These are phyloP conservation scores for Cremastobaeus sp. DNA, from an alignment of 2,888 invertebrate species.

Conservation along the genomic window DNA sequence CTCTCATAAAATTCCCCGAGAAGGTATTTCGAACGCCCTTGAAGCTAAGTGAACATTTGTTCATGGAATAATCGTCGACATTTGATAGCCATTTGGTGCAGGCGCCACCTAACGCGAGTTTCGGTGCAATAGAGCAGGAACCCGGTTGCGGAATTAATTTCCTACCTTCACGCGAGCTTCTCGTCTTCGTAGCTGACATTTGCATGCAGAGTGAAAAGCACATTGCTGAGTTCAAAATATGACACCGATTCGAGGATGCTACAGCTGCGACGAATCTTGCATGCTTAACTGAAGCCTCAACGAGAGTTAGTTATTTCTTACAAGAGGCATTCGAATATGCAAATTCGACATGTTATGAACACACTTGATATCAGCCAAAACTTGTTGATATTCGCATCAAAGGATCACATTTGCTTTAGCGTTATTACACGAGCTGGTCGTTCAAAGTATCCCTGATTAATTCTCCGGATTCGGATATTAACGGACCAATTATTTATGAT, in stretches of 20 bases:
- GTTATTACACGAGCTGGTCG: too few species aligned
- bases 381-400: constrained; percentile 22
- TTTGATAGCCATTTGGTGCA: constrained; percentile 31
- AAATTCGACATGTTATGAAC: constrained; percentile 28
- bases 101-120: background rate
- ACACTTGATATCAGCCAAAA: constrained; percentile 25
- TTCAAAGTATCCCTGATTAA: too few species aligned
- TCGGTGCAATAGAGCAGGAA: too few species aligned
- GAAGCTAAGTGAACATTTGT: constrained; percentile 25
- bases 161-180: constrained; percentile 26
- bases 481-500: too few species aligned
- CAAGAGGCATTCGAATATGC: constrained; percentile 14
- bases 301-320: constrained; percentile 21
- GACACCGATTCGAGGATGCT: constrained; percentile 44
- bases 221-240: constrained; percentile 42
- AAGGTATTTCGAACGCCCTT: too few species aligned
- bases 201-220: constrained; percentile 59
- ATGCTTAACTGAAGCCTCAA: constrained; percentile 31
- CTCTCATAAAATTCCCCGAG: too few species aligned
- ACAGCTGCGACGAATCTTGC: constrained; percentile 34
- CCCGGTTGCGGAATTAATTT: constrained; percentile 52
- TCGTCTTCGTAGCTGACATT: constrained; percentile 46
- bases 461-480: too few species aligned
- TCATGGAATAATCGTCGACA: constrained; percentile 19
- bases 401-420: constrained; percentile 2